Conservation (phyloP, 2,113 vertebrate genomes). For the Caracal caracal region DNA sequence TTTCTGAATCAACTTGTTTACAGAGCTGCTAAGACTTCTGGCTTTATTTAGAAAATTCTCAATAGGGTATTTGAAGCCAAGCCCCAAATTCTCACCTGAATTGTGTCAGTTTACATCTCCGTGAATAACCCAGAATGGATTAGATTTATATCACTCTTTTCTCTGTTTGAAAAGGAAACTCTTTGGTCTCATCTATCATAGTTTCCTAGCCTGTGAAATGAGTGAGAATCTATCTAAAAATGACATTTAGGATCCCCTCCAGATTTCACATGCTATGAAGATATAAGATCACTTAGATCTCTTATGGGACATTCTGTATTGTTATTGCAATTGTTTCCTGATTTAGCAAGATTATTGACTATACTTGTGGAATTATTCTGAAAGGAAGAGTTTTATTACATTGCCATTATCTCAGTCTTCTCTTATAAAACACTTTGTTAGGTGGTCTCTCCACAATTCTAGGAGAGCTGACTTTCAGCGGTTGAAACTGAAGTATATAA, state of each 20-base stretch:
- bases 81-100: conserved; percentile 64
- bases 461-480: neutral
- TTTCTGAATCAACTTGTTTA: conserved; percentile 80
- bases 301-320: neutral
- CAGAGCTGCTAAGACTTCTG: conserved; percentile 72
- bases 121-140: conserved; percentile 54
- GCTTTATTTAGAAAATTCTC: conserved; percentile 81
- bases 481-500: conserved; percentile 43
- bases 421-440: neutral
- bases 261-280: conserved; percentile 39
- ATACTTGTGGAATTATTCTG: neutral
- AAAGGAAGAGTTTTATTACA: conserved; percentile 3
- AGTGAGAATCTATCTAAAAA: conserved; percentile 18
- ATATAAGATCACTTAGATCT: neutral
- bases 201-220: conserved; percentile 12
- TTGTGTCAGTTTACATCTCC: conserved; percentile 61
- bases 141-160: conserved; percentile 24
- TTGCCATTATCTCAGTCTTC: neutral
- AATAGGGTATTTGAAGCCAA: conserved; percentile 57
- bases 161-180: conserved; percentile 56
- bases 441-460: neutral
- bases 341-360: conserved; percentile 6
- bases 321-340: neutral
- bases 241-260: neutral
- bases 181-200: neutral